phyloP scores from a whole-genome alignment of 1,140 invertebrate genomes.

The Nasonia longicornis region DNA sequence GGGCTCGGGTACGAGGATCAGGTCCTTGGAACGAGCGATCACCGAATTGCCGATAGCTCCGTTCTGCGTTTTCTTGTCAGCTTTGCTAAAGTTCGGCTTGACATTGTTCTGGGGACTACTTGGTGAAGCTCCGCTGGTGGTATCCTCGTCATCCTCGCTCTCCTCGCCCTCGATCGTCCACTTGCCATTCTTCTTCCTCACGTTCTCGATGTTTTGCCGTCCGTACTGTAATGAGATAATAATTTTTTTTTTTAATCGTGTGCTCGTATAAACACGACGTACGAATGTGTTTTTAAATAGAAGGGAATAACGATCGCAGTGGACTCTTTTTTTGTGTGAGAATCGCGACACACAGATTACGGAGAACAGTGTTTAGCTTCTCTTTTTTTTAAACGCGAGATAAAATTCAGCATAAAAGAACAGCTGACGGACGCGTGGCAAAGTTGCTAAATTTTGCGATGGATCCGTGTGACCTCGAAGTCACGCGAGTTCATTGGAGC shows the following conservation, averaged over 20 bases:
- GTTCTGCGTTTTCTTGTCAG: constrained; percentile 58
- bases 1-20: constrained; percentile 75
- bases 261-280: no score
- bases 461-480: no score
- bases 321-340: no score
- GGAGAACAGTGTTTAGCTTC: no score
- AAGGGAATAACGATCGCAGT: no score
- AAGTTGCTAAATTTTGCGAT: no score
- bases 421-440: no score
- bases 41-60: constrained; percentile 61
- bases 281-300: no score
- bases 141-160: constrained; percentile 69
- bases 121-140: constrained; percentile 56
- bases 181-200: constrained; percentile 71
- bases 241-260: not conserved
- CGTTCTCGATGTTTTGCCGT: constrained; percentile 82
- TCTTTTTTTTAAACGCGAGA: no score
- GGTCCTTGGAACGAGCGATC: constrained; percentile 73
- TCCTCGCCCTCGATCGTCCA: constrained; percentile 68
- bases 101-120: constrained; percentile 38
- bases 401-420: no score
- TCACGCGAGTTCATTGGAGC: no score
- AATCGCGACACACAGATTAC: no score
- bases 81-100: constrained; percentile 35
- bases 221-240: constrained; percentile 76